These are phyloP conservation scores for Megalops cyprinoides DNA, from an alignment of 2,797 vertebrate genomes.

Conservation along the genomic window DNA sequence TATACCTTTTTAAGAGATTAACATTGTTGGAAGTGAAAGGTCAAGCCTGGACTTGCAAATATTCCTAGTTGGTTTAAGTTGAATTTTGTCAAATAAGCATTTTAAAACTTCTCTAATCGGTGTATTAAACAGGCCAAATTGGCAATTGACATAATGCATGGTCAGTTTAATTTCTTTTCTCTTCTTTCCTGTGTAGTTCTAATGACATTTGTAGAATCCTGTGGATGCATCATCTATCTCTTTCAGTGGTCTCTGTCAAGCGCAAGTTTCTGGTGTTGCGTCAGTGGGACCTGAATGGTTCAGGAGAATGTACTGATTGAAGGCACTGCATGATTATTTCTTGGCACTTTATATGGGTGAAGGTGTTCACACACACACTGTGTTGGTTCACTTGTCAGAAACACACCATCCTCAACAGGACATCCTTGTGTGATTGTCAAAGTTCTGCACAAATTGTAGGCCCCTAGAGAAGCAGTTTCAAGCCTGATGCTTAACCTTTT, in stretches of 20 bases:
- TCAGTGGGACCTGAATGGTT: background rate
- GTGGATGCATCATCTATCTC: conserved; percentile 10
- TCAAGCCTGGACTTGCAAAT: background rate
- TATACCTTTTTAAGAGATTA: background rate
- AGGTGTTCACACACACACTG: conserved; percentile 16
- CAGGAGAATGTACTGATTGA: conserved; percentile 26
- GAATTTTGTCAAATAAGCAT: no score
- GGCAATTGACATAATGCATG: background rate
- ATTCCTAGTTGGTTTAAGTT: background rate
- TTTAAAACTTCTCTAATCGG: background rate
- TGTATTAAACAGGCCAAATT: background rate
- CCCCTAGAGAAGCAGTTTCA: background rate
- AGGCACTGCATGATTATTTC: conserved; percentile 57
- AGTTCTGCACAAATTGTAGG: background rate
- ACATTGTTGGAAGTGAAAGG: background rate
- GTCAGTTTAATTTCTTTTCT: background rate
- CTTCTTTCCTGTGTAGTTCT: background rate
- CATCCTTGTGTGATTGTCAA: background rate
- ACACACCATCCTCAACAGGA: background rate
- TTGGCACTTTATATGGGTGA: conserved; percentile 14
- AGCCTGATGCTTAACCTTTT: background rate
- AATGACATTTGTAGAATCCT: conserved; percentile 11
- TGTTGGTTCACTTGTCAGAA: conserved; percentile 3
- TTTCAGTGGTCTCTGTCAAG: conserved; percentile 8
- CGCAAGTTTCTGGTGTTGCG: background rate